Evolutionary conservation across 2,113 vertebrate species (phyloP).

Genomic region (Cairina moschata): DNA sequence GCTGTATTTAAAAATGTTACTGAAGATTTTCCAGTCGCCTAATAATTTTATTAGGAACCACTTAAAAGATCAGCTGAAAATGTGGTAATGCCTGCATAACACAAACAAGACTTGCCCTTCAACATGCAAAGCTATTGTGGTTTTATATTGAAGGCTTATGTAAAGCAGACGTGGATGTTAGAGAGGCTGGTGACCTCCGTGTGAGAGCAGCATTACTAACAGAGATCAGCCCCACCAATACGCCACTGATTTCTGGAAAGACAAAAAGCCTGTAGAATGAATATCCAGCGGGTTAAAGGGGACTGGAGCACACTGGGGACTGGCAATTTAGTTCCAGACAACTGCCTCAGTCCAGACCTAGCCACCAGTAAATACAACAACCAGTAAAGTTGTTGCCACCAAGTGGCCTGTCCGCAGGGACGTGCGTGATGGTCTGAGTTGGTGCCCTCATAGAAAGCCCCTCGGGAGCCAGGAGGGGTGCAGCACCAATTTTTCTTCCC

Average conservation of each 20-base stretch:
- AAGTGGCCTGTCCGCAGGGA: background rate
- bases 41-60: constrained; percentile 64
- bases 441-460: background rate
- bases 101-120: constrained; percentile 17
- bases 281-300: background rate
- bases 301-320: background rate
- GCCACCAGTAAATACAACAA: background rate
- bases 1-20: constrained; percentile 18
- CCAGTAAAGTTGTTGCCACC: background rate
- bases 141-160: constrained; percentile 43
- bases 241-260: background rate
- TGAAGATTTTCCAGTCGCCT: constrained; percentile 57
- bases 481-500: background rate
- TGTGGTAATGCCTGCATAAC: constrained; percentile 15
- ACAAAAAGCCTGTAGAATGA: background rate
- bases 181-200: background rate
- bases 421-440: background rate
- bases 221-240: background rate
- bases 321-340: background rate
- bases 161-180: background rate
- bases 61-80: constrained; percentile 57
- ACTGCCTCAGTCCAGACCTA: background rate
- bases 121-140: constrained; percentile 18
- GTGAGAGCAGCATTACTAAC: background rate
- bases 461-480: background rate